Conservation (phyloP, 1,140 invertebrate genomes). For the Pantala flavescens region DNA sequence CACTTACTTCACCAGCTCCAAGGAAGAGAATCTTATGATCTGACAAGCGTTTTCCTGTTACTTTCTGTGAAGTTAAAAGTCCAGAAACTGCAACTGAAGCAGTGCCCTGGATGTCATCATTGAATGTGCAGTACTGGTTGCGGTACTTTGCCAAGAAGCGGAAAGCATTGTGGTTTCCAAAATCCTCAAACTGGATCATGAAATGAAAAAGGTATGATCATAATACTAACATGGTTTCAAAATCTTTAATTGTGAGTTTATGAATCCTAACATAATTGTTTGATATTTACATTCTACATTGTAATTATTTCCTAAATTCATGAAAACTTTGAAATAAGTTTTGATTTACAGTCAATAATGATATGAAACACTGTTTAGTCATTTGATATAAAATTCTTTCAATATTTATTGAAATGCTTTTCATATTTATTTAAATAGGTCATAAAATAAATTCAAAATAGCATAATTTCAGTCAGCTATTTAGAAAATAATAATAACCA, state of each 20-base stretch:
- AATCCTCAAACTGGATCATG: conserved; percentile 79
- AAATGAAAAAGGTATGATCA: conserved; percentile 27
- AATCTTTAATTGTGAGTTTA: neutral
- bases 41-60: conserved; percentile 63
- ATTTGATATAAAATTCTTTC: too few species aligned
- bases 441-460: too few species aligned
- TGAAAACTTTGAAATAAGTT: too few species aligned
- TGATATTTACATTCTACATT: too few species aligned
- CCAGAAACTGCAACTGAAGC: conserved; percentile 88
- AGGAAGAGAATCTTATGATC: conserved; percentile 83
- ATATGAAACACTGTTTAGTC: too few species aligned
- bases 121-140: conserved; percentile 84
- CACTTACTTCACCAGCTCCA: conserved; percentile 73
- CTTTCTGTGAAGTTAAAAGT: conserved; percentile 65
- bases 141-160: conserved; percentile 80
- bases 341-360: too few species aligned
- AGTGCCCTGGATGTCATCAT: conserved; percentile 95
- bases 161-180: conserved; percentile 89
- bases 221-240: neutral
- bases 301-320: too few species aligned
- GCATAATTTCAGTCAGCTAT: too few species aligned
- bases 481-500: too few species aligned
- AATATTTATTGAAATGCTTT: too few species aligned
- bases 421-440: too few species aligned
- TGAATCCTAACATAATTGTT: too few species aligned